Base-by-base conservation (phyloP, 2,888 invertebrate species). In the Troides aeacus region DNA sequence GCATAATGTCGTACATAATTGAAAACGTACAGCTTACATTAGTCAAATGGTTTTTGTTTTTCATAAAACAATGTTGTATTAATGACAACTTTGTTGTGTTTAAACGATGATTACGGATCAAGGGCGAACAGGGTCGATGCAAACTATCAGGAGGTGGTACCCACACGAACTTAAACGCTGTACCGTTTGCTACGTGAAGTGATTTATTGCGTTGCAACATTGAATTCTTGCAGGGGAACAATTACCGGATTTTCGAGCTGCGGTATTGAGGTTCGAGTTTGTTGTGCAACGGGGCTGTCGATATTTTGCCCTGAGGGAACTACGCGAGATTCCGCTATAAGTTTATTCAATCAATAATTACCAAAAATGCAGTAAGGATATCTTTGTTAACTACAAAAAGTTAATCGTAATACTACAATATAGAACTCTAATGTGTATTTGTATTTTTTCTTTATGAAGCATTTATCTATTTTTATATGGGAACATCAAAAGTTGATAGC, bases 241-340 rank as follows among this genome's bases (percentile, higher is more conserved):
- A 70, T 70, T 70, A 70, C 67, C 56, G 56, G 70, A 60, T 67
- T 67, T 70, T 67, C 66, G 70, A 64, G 39, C 58, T 23, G 65
- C 36, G 61, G 30, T 66, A 66, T 23, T 69, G 50, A 63, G 62
- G 66, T 65, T 70, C 68, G 67, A 71, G 72, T 64, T 30, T 67
- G 67, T 39, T 53, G 24, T 63, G 62, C 64, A 62, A 36, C 36
- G 21, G 30, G 21, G 56, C 69, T 61, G 61, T 68, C 46, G 59
- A 71, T 63, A 70, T 72, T 72, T 65, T 57, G 68, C 72, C 73
- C 72, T 59, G 58, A 58, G 71, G 69, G 59, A 18, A 24, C 67
- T 17, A 61, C 61, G 53, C 60, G 63, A 64, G 39, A 60, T 62
- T 67, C 62, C 62, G 64, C 57, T 63, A 56, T 65, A 50, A 56